Conservation (phyloP, 1,140 invertebrate genomes). For the fruit fly (Drosophila melanogaster) region DNA sequence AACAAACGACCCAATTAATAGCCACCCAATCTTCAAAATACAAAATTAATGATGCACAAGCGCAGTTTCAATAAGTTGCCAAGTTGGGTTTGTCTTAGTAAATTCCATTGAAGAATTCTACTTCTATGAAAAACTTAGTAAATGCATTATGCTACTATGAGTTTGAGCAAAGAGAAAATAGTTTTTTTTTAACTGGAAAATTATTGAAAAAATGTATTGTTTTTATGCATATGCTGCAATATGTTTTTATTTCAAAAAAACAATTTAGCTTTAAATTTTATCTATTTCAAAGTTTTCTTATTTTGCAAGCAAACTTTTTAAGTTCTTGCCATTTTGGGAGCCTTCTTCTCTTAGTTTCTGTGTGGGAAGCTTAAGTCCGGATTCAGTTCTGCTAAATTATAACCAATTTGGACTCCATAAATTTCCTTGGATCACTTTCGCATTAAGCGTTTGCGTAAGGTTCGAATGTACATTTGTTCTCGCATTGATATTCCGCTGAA, state of each 20-base stretch:
- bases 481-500: conserved; percentile 71
- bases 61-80: conserved; percentile 19
- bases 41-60: conserved; percentile 34
- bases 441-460: conserved; percentile 41
- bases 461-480: conserved; percentile 44
- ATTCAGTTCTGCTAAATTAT: conserved; percentile 24
- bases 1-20: conserved; percentile 39
- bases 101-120: no score
- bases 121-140: no score
- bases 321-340: neutral
- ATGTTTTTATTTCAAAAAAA: no score
- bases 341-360: neutral
- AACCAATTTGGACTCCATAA: conserved; percentile 38
- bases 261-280: no score
- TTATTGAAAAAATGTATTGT: no score
- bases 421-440: conserved; percentile 43
- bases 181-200: no score
- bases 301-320: no score
- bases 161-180: no score
- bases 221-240: no score
- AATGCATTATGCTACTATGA: no score
- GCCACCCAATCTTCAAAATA: conserved; percentile 30
- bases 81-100: conserved; percentile 4
- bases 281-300: no score
- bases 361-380: conserved; percentile 19